Base-by-base conservation (phyloP, 2,113 vertebrate genomes). In the Sprattus sprattus region DNA sequence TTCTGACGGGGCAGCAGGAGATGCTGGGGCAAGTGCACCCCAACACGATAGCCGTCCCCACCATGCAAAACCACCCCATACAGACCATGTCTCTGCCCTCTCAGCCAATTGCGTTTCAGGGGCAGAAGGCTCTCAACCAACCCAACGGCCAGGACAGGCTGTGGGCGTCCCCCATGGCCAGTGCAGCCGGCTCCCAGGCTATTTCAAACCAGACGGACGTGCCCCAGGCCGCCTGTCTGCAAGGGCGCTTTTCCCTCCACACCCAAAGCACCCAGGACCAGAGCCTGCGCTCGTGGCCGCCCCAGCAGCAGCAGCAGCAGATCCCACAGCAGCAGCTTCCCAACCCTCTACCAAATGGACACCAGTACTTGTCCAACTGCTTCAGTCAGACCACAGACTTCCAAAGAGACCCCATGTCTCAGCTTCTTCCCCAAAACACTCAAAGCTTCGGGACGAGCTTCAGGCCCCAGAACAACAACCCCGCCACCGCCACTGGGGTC, bases 161-260 rank as follows among this genome's bases (percentile, higher is more conserved):
- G 84, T 92, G 93, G 93, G 86, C 45, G 50, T 78, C 85, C 1
- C n/a, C 91, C 0, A 46, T 83, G 15, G 46, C 90, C 50, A 82
- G 44, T 81, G 28, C 64, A 0, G 64, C 64, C n/a, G 11, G 10
- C 54, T 3, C 13, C 50, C 50, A 54, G 57, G 20, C 22, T 1
- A 64, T 64, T 5, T 6, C 60, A 5, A 64, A 32, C 64, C 64
- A 28, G n/a, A 44, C 89, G 0, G 84, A 83, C 6, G 84, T 87
- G 0, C 2, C 84, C 1, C 4, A 89, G 3, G 39, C 60, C 0
- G 39, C 80, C 81, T 87, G 87, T 85, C n/a, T 91, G 10, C 90
- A 89, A 82, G 91, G 89, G 4, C 87, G 67, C 83, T 90, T 92
- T 28, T 50, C 89, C 5, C 85, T 89, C 47, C 89, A 88, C 54